phyloP scores from a whole-genome alignment of 2,113 vertebrate genomes.

The Muntiacus reevesi region DNA sequence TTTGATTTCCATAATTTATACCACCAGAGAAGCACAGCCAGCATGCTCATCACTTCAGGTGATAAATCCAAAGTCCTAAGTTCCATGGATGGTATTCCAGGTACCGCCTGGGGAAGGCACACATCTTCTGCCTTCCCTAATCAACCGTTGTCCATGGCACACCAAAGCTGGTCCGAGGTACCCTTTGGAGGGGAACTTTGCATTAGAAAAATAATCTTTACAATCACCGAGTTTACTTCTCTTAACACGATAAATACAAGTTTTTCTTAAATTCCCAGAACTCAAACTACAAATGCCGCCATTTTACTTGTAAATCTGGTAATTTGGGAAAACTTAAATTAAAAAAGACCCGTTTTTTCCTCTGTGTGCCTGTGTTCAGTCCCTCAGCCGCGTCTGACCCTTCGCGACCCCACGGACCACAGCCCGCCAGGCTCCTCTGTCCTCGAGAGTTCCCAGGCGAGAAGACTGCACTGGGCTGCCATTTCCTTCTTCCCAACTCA shows the following conservation, averaged over 20 bases:
- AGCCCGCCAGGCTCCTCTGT: not conserved
- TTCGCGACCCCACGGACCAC: not conserved
- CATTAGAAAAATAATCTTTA: not conserved
- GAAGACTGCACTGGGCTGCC: not conserved
- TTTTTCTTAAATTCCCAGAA: not conserved
- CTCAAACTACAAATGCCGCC: not conserved
- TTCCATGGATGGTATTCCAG: not conserved
- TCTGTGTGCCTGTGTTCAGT: not conserved
- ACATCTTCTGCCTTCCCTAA: not conserved
- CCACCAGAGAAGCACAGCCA: not conserved
- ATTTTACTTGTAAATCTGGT: not conserved
- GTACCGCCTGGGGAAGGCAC: not conserved
- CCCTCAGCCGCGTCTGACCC: not conserved
- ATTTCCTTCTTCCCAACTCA: not conserved
- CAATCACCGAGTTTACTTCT: not conserved
- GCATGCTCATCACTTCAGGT: not conserved
- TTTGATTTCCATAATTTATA: conserved; percentile 31
- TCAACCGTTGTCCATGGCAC: not conserved
- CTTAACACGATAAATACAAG: not conserved
- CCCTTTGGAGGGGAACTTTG: not conserved
- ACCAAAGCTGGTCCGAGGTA: not conserved
- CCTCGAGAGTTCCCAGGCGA: not conserved
- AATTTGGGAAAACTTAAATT: not conserved
- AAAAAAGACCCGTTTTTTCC: not conserved
- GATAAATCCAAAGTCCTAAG: not conserved